Base-by-base conservation (phyloP, 2,113 vertebrate species). In the Cyprinus carpio region DNA sequence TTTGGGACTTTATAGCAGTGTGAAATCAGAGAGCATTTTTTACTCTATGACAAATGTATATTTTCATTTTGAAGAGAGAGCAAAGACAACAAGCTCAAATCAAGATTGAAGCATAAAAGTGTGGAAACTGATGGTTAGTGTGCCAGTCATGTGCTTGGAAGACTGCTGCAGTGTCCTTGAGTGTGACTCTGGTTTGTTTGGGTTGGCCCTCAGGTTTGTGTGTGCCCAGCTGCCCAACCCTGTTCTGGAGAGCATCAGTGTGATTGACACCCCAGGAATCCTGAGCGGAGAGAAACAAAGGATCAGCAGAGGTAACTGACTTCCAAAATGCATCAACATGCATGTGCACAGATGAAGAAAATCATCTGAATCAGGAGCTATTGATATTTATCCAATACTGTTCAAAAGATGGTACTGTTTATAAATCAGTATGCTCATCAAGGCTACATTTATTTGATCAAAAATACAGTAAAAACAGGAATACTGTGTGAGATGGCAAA, bases 231-330 rank as follows among this genome's bases (percentile, higher is more conserved):
- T 98, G 84, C 96, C 97, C 81, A 98, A 97, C 84, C 95, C 97
- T 0, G 97, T 98, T 69, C 92, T 99, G 97, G 43, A 99, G 86
- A 99, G 97, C 93, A 99, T 98, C 95, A 99, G 97, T 0, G 94
- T 99, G 89, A 99, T 97, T 0, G 97, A 99, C 93, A 99, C 97
- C 0, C 96, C 98, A 1, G 97, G 98, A 37, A 99, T 99, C 90
- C 96, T 99, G 88, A 98, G 96, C 5, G 97, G 96, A 84, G 97
- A 99, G 91, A 97, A 99, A 85, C 96, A 99, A 91, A 95, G 96
- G 90, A 98, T 99, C 89, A 99, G 96, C 91, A 94, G 96, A 96
- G 96, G 97, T 97, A 92, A 40, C 60, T 2, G 11, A 71, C 49
- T 25, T 9, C 84, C 74, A 76, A 76, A 76, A 76, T 51, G 16